These are phyloP conservation scores for Clinocottus analis DNA, from an alignment of 2,113 vertebrate species.

Conservation along the genomic window DNA sequence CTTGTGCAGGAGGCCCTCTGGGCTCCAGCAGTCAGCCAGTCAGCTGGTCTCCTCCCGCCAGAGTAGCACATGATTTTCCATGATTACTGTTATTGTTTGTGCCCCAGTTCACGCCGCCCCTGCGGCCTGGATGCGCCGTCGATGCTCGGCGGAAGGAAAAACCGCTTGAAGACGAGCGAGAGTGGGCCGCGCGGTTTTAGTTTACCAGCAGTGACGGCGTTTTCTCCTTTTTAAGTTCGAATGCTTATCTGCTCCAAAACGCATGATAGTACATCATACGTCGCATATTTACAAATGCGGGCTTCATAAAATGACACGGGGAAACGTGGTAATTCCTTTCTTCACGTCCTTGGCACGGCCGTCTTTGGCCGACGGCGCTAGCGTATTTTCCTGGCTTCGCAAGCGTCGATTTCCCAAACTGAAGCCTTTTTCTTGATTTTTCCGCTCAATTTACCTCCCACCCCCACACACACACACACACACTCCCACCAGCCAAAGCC, in stretches of 20 bases:
- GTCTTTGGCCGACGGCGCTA: slow-evolving; percentile 1
- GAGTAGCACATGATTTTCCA: slow-evolving; percentile 81
- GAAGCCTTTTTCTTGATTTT: slow-evolving; percentile 18
- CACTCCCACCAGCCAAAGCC: slow-evolving; percentile 24
- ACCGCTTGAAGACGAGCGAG: slow-evolving; percentile 15
- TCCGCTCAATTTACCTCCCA: slow-evolving; percentile 37
- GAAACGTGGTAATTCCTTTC: background rate
- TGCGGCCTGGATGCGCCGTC: slow-evolving; percentile 66
- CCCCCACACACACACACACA: too few species aligned
- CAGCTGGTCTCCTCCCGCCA: slow-evolving; percentile 79
- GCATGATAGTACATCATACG: background rate
- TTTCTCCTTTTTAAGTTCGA: slow-evolving; percentile 1
- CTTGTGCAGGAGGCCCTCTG: slow-evolving; percentile 52
- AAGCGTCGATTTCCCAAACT: slow-evolving; percentile 39
- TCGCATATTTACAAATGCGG: background rate
- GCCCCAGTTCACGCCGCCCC: slow-evolving; percentile 76
- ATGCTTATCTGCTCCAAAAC: background rate
- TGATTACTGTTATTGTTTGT: slow-evolving; percentile 82
- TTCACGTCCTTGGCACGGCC: background rate
- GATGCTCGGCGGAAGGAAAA: slow-evolving; percentile 31
- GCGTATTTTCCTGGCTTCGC: slow-evolving; percentile 17
- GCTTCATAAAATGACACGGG: background rate
- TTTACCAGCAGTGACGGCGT: background rate
- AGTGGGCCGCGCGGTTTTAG: background rate
- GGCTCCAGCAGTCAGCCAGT: slow-evolving; percentile 76